A percentile compares a stretch with the other conserved stretches of the same genome.
Evolutionary conservation across 2,113 vertebrate species (phyloP).

Genomic region (Archocentrus centrarchus): DNA sequence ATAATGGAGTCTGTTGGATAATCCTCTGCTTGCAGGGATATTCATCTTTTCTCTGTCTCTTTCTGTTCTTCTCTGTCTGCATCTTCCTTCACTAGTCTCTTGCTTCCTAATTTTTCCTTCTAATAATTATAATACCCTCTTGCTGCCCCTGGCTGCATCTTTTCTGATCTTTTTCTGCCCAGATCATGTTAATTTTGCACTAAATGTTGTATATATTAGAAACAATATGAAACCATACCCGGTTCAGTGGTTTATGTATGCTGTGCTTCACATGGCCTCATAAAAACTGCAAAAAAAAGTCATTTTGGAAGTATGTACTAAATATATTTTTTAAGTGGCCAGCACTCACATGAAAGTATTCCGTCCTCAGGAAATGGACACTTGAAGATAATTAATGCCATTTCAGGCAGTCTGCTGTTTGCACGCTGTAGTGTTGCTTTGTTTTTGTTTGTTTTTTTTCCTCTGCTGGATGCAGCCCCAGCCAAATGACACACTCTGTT

Average conservation of each 20-base stretch:
- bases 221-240: background rate
- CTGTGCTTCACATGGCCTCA: background rate
- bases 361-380: background rate
- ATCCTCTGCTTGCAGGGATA: slow-evolving; percentile 28
- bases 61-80: slow-evolving; percentile 9
- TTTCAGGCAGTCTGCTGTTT: background rate
- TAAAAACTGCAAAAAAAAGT: background rate
- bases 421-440: background rate
- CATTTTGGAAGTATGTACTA: background rate
- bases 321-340: background rate
- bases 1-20: slow-evolving; percentile 33
- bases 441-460: slow-evolving; percentile 11
- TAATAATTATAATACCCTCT: background rate
- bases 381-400: background rate
- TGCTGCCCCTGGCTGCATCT: background rate
- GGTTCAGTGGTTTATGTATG: background rate
- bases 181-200: background rate
- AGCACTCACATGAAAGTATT: background rate
- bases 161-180: background rate
- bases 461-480: slow-evolving; percentile 31
- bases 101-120: background rate
- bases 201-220: background rate
- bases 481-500: slow-evolving; percentile 62
- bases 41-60: background rate
- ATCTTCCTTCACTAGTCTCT: background rate